Conservation (phyloP, 2,797 vertebrate species). For the Rhynchonycteris naso region DNA sequence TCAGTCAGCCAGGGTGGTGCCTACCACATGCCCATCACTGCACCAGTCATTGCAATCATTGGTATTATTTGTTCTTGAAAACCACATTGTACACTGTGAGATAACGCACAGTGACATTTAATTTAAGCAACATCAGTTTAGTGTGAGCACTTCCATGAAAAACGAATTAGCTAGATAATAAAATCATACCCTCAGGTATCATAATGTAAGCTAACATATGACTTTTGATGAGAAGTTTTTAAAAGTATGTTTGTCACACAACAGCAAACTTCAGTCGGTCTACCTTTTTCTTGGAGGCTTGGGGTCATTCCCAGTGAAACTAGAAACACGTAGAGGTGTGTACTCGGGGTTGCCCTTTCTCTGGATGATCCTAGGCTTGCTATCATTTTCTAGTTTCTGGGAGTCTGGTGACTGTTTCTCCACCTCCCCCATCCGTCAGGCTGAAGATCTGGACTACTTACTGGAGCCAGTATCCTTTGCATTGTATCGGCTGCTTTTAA, state of each 20-base stretch:
- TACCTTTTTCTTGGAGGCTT: background rate
- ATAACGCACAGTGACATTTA: background rate
- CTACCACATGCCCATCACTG: background rate
- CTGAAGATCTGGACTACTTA: background rate
- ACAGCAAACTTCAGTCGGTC: background rate
- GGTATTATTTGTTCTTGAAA: background rate
- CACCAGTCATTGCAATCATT: background rate
- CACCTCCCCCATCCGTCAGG: background rate
- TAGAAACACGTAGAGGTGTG: background rate
- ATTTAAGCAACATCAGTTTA: background rate
- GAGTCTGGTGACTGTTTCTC: background rate
- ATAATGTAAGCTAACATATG: background rate
- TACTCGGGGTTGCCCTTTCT: background rate
- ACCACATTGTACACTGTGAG: background rate
- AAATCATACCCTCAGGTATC: background rate
- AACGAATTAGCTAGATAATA: conserved; percentile 15
- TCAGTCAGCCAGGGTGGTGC: background rate
- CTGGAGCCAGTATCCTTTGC: background rate
- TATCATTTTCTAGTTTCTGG: background rate
- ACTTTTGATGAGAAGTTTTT: background rate
- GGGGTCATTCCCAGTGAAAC: background rate
- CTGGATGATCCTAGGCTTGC: background rate
- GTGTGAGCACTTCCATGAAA: background rate
- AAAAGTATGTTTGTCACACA: background rate
- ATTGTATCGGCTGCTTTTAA: conserved; percentile 29